Evolutionary conservation across 2,113 vertebrate species (phyloP), one percentile per base, ranked within the genome.

Genomic region (Erpornis zantholeuca): DNA sequence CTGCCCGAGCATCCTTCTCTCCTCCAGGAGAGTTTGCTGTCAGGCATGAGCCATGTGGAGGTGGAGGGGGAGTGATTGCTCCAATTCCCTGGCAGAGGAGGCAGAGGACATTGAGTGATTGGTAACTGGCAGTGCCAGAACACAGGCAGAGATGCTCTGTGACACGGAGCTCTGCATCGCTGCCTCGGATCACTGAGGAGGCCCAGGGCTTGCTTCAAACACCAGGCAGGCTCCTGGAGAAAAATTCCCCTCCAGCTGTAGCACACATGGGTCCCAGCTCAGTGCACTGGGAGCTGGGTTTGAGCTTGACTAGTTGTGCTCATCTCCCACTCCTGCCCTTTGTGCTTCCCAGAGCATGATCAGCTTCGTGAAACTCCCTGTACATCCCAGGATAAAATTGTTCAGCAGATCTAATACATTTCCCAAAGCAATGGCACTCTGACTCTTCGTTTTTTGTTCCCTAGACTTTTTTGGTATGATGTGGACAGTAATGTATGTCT

Each of bases 231-330:
- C 63, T 94, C 61, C 53, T 78, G 75, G 66, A 68, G 66, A 76
- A 42, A 36, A 50, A 28, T 13, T 75, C 65, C 17, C 29, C 70
- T 86, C 57, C 20, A n/a, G 47, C 75, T 88, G 44, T 19, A 57
- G 61, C 17, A 20, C 13, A 2, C 10, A 0, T 0, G 1, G 35
- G 4, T 54, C 9, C 24, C 47, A 31, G 15, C 42, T 84, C 8
- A 2, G 5, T 7, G 6, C 13, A 8, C 12, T 3, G 1, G 54
- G 27, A 78, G 59, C 60, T 81, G 64, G 25, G 11, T 42, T 25
- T 15, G 2, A 40, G 35, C 29, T 14, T 7, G 1, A 2, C 13
- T n/a, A 2, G 5, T 42, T 40, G 9, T 23, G 12, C 21, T 50
- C 3, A 0, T 72, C 44, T 53, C 9, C 3, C 1, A 0, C 15